Evolutionary conservation across 2,888 invertebrate genomes (phyloP), one percentile per base, ranked within the genome.

Genomic region (Philonicus albiceps): DNA sequence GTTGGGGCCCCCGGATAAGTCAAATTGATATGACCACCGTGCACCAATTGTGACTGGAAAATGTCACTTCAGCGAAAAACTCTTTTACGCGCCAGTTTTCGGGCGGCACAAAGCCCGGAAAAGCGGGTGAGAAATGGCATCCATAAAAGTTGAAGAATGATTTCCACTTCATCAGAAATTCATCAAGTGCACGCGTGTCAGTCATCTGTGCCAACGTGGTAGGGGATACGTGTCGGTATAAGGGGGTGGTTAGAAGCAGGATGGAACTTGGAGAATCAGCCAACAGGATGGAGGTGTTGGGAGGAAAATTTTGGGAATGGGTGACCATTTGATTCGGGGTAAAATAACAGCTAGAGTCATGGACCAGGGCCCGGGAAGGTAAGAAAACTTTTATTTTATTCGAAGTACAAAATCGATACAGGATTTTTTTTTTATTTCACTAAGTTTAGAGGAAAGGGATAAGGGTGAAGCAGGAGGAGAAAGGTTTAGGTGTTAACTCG

Each of bases 121-220:
- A 73, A 84, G 43, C 55, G 84, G 84, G 31, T 84, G 84, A 84
- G 55, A 84, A 84, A 84, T 84, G 30, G 27, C n/a, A 43, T 27
- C 40, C 72, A 40, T 73, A 84, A 84, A 22, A 40, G 84, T 30
- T 73, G 84, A 84, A 73, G 84, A 49, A 84, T 84, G 84, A 84
- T 73, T 84, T 84, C 84, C 84, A 84, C 84, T 84, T 84, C 84
- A 84, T 84, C 84, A 73, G 84, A 84, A 73, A 84, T 84, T 84
- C 84, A 84, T 84, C 84, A 84, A 84, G 73, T 84, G 84, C 84
- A 72, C 84, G 84, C 84, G 84, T 84, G 84, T 84, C 84, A 84
- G 84, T 84, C 84, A 84, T 72, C 37, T 49, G 31, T 30, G 43
- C 22, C 49, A 49, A n/a, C 22, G 30, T 13, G 40, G 30, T 13